phyloP scores from a whole-genome alignment of 2,888 invertebrate species.

The Pachycephus smyrnensis region DNA sequence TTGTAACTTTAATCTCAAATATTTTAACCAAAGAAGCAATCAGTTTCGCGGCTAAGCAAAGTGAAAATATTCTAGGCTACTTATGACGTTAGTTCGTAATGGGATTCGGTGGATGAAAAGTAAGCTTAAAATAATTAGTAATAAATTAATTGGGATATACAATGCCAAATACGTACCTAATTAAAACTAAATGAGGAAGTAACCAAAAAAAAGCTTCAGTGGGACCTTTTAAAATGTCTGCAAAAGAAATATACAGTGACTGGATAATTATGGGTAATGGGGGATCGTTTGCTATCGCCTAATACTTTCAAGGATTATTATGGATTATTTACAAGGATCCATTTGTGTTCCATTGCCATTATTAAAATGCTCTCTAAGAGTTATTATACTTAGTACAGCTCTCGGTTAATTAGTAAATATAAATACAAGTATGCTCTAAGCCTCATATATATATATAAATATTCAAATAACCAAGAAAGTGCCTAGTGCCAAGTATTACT shows the following conservation, averaged over 20 bases:
- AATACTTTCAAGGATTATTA: neutral
- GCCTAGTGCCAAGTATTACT: neutral
- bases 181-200: conserved; percentile 16
- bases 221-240: conserved; percentile 19
- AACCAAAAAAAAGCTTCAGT: conserved; percentile 20
- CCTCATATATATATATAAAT: neutral
- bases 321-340: neutral
- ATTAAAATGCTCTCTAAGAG: neutral
- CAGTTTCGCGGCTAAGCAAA: neutral
- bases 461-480: neutral
- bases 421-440: neutral
- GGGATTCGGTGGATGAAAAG: neutral
- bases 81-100: neutral
- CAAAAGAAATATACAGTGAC: conserved; percentile 10
- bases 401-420: neutral
- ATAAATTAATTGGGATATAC: neutral
- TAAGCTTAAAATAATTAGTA: neutral
- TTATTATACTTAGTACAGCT: neutral
- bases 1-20: neutral
- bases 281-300: no score
- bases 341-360: neutral
- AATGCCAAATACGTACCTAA: conserved; percentile 9
- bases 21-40: neutral
- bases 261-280: neutral
- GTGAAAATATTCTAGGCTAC: neutral